A percentile compares a stretch with the other conserved stretches of the same genome.
phyloP scores from a whole-genome alignment of 1,140 invertebrate species.

The Pristionchus pacificus region DNA sequence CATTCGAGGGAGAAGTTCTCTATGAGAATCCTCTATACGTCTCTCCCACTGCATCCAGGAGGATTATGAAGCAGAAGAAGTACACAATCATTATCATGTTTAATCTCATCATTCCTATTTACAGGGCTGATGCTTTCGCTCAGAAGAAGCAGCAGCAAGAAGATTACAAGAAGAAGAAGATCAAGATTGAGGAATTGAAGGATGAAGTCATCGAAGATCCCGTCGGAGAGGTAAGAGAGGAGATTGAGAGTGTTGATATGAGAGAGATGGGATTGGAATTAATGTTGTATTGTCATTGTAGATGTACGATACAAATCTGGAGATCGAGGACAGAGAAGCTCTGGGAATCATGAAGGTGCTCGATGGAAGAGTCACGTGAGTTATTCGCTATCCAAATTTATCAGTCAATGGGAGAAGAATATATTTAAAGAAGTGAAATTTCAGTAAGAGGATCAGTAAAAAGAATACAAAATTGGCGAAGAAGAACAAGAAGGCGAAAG shows the following conservation, averaged over 20 bases:
- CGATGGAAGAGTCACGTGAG: neutral
- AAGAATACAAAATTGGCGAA: too few relatives aligned
- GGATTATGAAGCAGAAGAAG: conserved; percentile 28
- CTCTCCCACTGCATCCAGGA: conserved; percentile 69
- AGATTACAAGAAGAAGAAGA: neutral
- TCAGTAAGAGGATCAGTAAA: too few relatives aligned
- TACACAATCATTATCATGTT: conserved; percentile 5
- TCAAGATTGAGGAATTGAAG: conserved; percentile 13
- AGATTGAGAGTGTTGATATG: neutral
- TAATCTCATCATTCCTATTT: neutral
- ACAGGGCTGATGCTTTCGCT: neutral
- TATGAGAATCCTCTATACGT: conserved; percentile 91
- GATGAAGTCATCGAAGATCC: conserved; percentile 11
- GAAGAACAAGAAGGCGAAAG: too few relatives aligned
- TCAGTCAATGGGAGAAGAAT: too few relatives aligned
- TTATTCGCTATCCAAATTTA: too few relatives aligned
- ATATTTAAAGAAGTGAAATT: too few relatives aligned
- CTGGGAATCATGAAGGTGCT: neutral
- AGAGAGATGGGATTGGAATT: neutral
- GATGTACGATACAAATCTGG: neutral
- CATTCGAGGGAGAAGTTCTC: conserved; percentile 82
- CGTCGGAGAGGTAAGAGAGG: conserved; percentile 3
- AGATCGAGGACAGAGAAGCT: neutral
- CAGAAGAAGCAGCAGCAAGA: neutral
- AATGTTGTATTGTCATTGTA: too few relatives aligned